phyloP scores from a whole-genome alignment of 2,797 vertebrate genomes.

The Microctenopoma steveboyesi region DNA sequence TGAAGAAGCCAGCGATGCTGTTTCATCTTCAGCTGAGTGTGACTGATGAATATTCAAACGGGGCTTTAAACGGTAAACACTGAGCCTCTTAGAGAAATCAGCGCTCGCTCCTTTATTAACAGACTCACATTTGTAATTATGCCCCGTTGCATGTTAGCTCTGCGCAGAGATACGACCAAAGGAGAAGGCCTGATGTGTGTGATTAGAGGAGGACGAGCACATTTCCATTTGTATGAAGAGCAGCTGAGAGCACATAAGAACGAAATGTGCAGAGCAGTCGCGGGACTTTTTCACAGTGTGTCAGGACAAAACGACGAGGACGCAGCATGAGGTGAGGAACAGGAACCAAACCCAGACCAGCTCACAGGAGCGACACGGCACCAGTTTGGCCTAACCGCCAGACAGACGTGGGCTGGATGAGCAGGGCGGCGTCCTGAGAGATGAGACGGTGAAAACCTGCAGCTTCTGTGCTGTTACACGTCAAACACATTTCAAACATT shows the following conservation, averaged over 20 bases:
- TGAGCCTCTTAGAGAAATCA: slow-evolving; percentile 73
- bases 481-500: too few species aligned
- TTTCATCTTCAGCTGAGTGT: slow-evolving; percentile 69
- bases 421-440: too few species aligned
- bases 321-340: too few species aligned
- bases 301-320: too few species aligned
- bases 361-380: too few species aligned
- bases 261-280: too few species aligned
- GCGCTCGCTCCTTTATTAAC: slow-evolving; percentile 62
- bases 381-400: too few species aligned
- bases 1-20: slow-evolving; percentile 44
- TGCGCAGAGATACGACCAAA: slow-evolving; percentile 35
- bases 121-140: slow-evolving; percentile 67
- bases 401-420: too few species aligned
- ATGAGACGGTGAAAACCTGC: too few species aligned
- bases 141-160: slow-evolving; percentile 51
- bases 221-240: slow-evolving; percentile 19
- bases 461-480: too few species aligned
- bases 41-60: slow-evolving; percentile 75
- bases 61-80: slow-evolving; percentile 62
- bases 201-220: slow-evolving; percentile 22
- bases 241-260: neutral
- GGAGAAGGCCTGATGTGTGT: slow-evolving; percentile 33
- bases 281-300: too few species aligned
- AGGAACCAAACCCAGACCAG: too few species aligned